Evolutionary conservation across 1,140 invertebrate species (phyloP).

Genomic region (Oncopeltus fasciatus): DNA sequence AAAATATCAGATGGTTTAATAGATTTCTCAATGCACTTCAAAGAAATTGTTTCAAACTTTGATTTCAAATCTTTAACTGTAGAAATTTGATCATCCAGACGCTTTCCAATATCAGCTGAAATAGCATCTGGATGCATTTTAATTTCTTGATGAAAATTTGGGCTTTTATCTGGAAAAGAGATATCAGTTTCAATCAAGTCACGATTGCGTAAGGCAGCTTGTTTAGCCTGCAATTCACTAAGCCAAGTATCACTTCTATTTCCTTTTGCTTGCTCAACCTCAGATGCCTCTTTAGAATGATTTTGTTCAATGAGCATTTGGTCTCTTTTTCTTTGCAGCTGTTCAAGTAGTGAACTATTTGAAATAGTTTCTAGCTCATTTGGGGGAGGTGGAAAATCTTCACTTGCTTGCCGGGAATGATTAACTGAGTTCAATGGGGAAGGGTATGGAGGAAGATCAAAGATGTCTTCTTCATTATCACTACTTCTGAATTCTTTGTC

Average conservation of each 20-base stretch:
- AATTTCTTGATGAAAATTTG: not conserved
- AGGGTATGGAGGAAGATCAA: conserved; percentile 61
- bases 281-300: conserved; percentile 24
- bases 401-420: conserved; percentile 70
- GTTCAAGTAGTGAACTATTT: conserved; percentile 45
- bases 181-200: not conserved
- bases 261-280: conserved; percentile 26
- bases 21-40: conserved; percentile 21
- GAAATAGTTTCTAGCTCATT: conserved; percentile 34
- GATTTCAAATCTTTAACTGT: conserved; percentile 63
- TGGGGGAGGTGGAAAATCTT: conserved; percentile 75
- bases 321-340: conserved; percentile 59
- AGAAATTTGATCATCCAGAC: conserved; percentile 16
- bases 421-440: conserved; percentile 51
- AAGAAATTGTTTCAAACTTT: conserved; percentile 56
- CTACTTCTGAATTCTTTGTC: conserved; percentile 32
- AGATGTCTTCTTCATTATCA: conserved; percentile 29
- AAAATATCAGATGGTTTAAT: conserved; percentile 1
- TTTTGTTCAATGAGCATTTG: conserved; percentile 36
- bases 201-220: conserved; percentile 31
- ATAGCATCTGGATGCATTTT: not conserved
- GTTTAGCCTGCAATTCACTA: conserved; percentile 61
- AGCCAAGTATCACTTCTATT: conserved; percentile 48
- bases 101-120: not conserved
- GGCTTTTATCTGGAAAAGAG: not conserved